Percentiles rank a stretch among this genome's conserved stretches.
Conservation (phyloP, 2,113 vertebrate genomes). For the Phaethornis superciliosus region DNA sequence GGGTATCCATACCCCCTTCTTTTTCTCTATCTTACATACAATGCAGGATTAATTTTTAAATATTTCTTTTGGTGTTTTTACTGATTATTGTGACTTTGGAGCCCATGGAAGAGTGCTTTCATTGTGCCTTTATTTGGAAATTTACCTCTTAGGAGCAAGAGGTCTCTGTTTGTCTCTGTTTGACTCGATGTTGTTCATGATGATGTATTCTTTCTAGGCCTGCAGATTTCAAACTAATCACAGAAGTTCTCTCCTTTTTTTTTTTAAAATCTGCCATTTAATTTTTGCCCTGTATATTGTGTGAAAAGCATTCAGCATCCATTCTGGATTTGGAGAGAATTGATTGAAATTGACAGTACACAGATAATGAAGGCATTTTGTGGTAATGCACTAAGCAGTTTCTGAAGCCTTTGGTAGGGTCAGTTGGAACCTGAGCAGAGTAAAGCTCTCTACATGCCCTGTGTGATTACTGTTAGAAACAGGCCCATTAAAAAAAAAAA, state of each 20-base stretch:
- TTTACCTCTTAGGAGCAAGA: neutral
- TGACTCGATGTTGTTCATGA: neutral
- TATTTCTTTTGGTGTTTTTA: neutral
- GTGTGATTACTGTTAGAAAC: neutral
- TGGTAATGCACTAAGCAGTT: neutral
- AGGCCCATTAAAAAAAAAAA: neutral
- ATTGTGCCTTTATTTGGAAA: neutral
- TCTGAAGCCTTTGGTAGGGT: neutral
- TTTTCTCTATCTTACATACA: neutral
- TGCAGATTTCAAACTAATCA: neutral
- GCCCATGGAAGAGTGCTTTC: neutral
- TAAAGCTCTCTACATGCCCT: neutral
- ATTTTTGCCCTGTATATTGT: neutral
- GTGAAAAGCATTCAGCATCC: neutral
- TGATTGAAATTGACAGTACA: neutral
- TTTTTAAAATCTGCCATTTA: neutral
- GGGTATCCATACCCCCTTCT: neutral
- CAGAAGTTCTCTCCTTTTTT: neutral
- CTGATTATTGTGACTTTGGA: neutral
- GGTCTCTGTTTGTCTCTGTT: neutral
- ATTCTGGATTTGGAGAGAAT: neutral
- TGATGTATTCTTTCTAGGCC: neutral
- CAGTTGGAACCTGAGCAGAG: neutral
- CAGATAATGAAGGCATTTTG: neutral
- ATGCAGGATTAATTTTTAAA: neutral